Conservation (phyloP, 2,888 invertebrate genomes). For the Pandemis cinnamomeana region DNA sequence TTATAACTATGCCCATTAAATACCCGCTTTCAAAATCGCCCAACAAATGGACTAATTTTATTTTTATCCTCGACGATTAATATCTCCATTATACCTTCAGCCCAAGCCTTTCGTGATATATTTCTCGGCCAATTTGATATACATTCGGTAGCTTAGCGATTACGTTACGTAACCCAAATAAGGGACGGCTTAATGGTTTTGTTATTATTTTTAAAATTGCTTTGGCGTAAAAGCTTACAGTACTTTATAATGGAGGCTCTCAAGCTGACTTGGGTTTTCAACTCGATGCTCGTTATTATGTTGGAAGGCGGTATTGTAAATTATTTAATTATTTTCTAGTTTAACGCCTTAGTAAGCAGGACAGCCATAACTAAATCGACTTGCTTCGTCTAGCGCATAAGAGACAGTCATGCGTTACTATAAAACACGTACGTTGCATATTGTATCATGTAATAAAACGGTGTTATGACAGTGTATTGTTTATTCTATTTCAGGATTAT, state of each 20-base stretch:
- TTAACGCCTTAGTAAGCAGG: neutral
- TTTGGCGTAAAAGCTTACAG: conserved; percentile 3
- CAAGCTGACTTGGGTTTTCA: neutral
- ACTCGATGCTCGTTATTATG: neutral
- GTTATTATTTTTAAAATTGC: conserved; percentile 24
- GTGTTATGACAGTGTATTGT: no score
- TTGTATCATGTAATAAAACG: no score
- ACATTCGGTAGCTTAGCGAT: conserved; percentile 7
- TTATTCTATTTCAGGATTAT: no score
- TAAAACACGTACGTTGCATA: no score
- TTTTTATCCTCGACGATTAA: conserved; percentile 35
- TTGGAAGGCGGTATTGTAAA: conserved; percentile 4
- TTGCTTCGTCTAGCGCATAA: neutral
- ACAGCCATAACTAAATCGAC: neutral
- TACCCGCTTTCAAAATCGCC: conserved; percentile 29
- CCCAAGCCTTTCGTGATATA: conserved; percentile 23
- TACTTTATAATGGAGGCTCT: conserved; percentile 15
- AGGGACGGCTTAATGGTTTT: neutral
- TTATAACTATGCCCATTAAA: conserved; percentile 29
- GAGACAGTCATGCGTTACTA: neutral
- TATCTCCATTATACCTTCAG: conserved; percentile 23
- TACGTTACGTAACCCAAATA: conserved; percentile 12
- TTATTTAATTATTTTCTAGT: neutral
- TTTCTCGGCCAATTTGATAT: conserved; percentile 22
- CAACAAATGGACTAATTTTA: conserved; percentile 31